Base-by-base conservation (phyloP, 2,113 vertebrate species). In the Clarias gariepinus region DNA sequence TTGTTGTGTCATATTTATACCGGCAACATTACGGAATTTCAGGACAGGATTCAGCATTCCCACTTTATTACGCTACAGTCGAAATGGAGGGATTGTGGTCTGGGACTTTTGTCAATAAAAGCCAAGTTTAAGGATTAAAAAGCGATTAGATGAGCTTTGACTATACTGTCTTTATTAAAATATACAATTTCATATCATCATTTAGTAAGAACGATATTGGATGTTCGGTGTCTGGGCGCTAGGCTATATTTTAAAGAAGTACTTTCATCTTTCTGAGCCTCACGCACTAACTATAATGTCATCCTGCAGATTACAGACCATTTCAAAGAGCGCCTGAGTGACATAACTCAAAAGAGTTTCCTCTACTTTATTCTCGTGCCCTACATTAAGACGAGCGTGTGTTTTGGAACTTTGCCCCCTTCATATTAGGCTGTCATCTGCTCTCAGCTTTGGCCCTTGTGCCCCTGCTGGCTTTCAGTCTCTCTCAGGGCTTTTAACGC, bases 301-400 rank as follows among this genome's bases (percentile, higher is more conserved):
- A 81, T 89, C 80, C 47, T 41, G 33, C 66, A 81, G 33, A 89
- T 85, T 89, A 69, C 82, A 89, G 60, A 83, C 53, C 21, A 12
- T 78, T 36, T 83, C 57, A 83, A 88, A 83, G 77, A 71, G 19
- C 28, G 57, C 57, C 53, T 74, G 66, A 87, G 36, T 82, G 74
- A 82, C 81, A 77, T 55, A 19, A 68, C 83, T 88, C 84, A 87
- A 41, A 87, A 66, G 85, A 77, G 79, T 64, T 81, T 81, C 58
- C 79, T 63, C 55, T 64, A 10, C 66, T 68, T 83, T 47, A 76
- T 73, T 57, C 36, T 79, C 36, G 53, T 66, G 58, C 68, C 63
- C 58, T 84, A 58, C 88, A 57, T 60, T 85, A 58, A 73, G 81
- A 76, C 30, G 8, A 68, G 73, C 53, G 61, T 85, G 84, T 80